Base-by-base conservation (phyloP, 2,888 invertebrate genomes). In the Diarsia rubi region DNA sequence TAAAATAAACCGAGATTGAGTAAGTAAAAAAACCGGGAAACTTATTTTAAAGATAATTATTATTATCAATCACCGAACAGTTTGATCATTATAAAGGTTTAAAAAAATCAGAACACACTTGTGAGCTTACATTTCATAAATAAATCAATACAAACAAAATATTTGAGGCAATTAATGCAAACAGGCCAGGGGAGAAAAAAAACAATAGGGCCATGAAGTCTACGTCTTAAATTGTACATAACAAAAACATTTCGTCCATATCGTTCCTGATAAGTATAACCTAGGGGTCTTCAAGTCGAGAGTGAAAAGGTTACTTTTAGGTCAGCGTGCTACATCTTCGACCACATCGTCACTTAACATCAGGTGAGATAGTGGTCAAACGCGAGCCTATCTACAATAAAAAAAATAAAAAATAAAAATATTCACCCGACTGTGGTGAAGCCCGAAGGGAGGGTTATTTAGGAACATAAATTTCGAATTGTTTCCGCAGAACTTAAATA, bases 121-220 rank as follows among this genome's bases (percentile, higher is more conserved):
- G 59, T 6, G 27, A 73, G 57, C 57, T 67, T 45, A 52, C 21
- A 12, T 71, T 69, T 52, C 73, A 60, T 67, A 73, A 76, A 72
- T 59, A 65, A 75, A 81, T 73, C 66, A 69, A 64, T 75, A 71
- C 64, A 75, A 82, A 84, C 75, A 81, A 83, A 84, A 71, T 81
- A 86, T 79, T 81, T 68, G 65, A 87, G 89, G 88, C 90, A 92
- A 92, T 92, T 92, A 91, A 86, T 78, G 81, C 52, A 83, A 88
- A 86, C 83, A 84, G 84, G 83, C 83, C 81, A 81, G 89, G 88
- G 84, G 88, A 87, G 88, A 86, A 85, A 81, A 85, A 81, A 68
- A 65, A 66, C 66, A 64, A 69, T 49, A 42, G 52, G 78, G 82
- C 80, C 69, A 80, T 52, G 45, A 78, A 80, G 62, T 12, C 21